Conservation (phyloP, 2,797 vertebrate species). For the Cynopterus sphinx region DNA sequence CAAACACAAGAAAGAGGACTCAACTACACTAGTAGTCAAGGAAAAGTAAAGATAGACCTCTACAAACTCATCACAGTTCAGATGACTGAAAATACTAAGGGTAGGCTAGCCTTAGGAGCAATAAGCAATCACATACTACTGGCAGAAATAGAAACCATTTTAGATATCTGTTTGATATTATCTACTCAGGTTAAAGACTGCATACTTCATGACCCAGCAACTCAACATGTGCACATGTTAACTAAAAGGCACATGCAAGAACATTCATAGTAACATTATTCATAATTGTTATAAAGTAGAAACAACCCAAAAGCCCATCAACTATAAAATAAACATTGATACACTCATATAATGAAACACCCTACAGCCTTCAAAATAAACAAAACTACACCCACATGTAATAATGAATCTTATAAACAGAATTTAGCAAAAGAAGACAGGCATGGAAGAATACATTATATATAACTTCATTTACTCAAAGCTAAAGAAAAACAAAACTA, state of each 20-base stretch:
- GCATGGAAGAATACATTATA: neutral
- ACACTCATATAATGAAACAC: neutral
- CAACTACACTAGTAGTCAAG: neutral
- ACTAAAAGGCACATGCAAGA: neutral
- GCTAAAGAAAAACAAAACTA: neutral
- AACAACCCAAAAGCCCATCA: neutral
- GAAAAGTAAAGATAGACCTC: neutral
- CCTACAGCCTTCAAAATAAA: neutral
- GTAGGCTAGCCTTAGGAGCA: neutral
- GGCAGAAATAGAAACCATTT: neutral
- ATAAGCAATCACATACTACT: neutral
- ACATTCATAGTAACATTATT: neutral
- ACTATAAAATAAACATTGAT: neutral
- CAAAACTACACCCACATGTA: neutral
- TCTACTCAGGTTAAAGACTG: neutral
- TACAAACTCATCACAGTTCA: neutral
- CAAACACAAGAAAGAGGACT: neutral
- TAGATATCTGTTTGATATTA: neutral
- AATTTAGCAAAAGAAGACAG: neutral
- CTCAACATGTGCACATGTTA: neutral
- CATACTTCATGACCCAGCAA: neutral
- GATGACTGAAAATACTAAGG: neutral
- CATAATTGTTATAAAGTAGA: neutral
- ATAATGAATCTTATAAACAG: neutral
- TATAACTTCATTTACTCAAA: neutral